Conservation (phyloP, 2,113 vertebrate species). For the Sebastes fasciatus region DNA sequence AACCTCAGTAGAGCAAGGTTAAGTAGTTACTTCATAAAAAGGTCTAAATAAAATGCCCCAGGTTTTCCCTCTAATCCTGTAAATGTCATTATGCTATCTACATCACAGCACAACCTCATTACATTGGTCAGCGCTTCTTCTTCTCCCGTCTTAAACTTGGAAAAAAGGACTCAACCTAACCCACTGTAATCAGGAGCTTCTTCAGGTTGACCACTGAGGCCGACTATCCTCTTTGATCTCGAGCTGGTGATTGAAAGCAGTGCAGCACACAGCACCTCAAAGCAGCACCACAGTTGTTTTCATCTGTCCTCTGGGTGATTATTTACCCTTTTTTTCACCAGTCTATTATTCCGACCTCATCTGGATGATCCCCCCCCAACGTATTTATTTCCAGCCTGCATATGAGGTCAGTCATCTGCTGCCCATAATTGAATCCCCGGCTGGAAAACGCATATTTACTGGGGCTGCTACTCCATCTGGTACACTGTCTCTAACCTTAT, state of each 20-base stretch:
- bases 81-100: constrained; percentile 1
- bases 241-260: constrained; percentile 14
- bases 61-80: constrained; percentile 18
- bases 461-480: constrained; percentile 48
- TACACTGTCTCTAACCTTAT: constrained; percentile 67
- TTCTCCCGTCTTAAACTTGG: neutral
- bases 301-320: constrained; percentile 32
- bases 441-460: constrained; percentile 53
- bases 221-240: constrained; percentile 19
- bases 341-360: constrained; percentile 52
- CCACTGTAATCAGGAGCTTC: constrained; percentile 28
- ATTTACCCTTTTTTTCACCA: constrained; percentile 5
- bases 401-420: constrained; percentile 64
- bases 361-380: constrained; percentile 33
- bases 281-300: constrained; percentile 25
- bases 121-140: neutral
- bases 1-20: neutral
- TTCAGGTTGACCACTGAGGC: constrained; percentile 17
- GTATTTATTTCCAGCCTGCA: constrained; percentile 57
- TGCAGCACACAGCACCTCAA: neutral
- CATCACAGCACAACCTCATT: neutral
- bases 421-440: constrained; percentile 64
- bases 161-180: constrained; percentile 11
- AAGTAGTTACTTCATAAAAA: neutral
- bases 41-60: neutral